phyloP scores from a whole-genome alignment of 2,888 invertebrate genomes.

The Sesia bembeciformis region DNA sequence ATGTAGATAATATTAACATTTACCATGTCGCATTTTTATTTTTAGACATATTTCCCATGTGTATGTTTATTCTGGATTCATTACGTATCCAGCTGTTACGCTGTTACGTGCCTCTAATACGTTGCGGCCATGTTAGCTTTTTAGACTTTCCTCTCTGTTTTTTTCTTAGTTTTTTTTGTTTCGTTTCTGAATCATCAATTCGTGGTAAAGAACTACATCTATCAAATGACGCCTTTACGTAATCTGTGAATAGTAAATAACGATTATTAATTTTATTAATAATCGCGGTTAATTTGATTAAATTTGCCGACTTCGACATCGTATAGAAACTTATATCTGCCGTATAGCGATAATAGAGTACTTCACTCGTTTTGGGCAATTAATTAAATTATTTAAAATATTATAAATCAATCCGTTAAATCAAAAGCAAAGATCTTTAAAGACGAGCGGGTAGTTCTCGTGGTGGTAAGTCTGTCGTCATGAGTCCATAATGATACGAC shows the following conservation, averaged over 20 bases:
- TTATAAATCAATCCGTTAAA: not conserved
- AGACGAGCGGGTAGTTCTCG: too few species aligned
- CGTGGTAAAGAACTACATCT: conserved; percentile 24
- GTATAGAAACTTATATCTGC: not conserved
- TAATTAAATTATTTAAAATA: not conserved
- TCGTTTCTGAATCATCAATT: conserved; percentile 7
- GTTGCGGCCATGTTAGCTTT: not conserved
- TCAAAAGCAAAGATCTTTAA: not conserved
- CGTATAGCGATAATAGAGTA: not conserved
- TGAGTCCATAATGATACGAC: too few species aligned
- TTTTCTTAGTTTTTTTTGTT: not conserved
- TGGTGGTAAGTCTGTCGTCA: too few species aligned
- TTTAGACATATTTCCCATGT: too few species aligned
- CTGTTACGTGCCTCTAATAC: not conserved
- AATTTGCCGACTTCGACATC: not conserved
- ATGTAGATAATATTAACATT: too few species aligned
- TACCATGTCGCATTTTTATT: too few species aligned
- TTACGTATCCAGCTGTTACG: not conserved
- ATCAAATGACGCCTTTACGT: conserved; percentile 11
- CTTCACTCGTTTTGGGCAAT: not conserved
- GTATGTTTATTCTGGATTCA: too few species aligned
- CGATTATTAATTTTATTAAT: not conserved
- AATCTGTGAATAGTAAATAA: conserved; percentile 22
- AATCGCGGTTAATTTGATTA: not conserved
- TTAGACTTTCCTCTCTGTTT: not conserved